Evolutionary conservation across 2,797 vertebrate genomes (phyloP), one percentile per base, ranked within the genome.

Genomic region (Cercopithecus hamlyni): DNA sequence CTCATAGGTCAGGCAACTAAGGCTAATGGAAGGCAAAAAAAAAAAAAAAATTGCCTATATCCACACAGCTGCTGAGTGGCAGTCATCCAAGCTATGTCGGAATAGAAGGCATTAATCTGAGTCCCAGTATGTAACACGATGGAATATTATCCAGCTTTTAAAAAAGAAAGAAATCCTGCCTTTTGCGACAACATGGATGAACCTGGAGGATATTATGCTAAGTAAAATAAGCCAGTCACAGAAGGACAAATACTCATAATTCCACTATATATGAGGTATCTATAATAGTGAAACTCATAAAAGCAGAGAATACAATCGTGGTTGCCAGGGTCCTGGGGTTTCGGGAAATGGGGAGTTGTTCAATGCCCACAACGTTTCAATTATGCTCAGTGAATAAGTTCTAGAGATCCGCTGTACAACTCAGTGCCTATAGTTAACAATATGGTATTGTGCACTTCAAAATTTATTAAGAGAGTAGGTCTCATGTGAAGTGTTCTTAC

Each of bases 91-190:
- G 2, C 30, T 73, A 45, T 90, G 30, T 83, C 67, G 30, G 33
- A 91, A 82, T 43, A 95, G 36, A 91, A 92, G 45, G 6, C 39
- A 89, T 90, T 93, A 76, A 57, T 48, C 43, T 80, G 57, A 91
- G 70, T 39, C 43, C n/a, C 10, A 61, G 13, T 33, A 50, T 52
- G 13, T 43, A 89, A 61, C 26, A 75, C 5, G 48, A 50, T 48
- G 4, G 15, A 93, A 36, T 89, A 89, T 61, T 89, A 89, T 58
- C 72, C 26, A 61, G 22, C 15, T 12, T 87, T 87, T 33, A 55
- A 50, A 77, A 88, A 61, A 55, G 45, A 70, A 58, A 17, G 22
- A 70, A 90, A 52, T 55, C 15, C 26, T 64, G 24, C 43, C 36
- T 33, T 64, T 58, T 86, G 36, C 61, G 24, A 73, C 43, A 89